Evolutionary conservation across 2,888 invertebrate genomes (phyloP), one percentile per base, ranked within the genome.

Genomic region (Himalopsyche anomala): DNA sequence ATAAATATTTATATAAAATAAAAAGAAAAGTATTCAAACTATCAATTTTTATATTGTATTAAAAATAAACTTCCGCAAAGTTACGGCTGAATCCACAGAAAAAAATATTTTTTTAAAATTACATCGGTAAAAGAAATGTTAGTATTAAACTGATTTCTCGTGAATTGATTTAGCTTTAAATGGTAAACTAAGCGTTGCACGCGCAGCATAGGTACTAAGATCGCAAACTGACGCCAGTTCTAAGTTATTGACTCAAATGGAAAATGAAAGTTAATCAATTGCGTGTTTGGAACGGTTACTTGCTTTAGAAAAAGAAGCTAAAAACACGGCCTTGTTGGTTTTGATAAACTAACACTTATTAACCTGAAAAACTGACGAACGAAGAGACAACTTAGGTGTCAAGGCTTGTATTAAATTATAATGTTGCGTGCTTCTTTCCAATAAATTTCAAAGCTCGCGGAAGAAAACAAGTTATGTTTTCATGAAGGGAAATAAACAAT

Each of bases 191-290:
- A 62, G 6, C 28, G n/a, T 11, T 62, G 62, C 19, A 9, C 19
- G 8, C 15, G 19, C 3, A 11, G 3, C 11, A 1, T 11, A 11
- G 19, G 4, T 8, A 5, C 15, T 11, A 56, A 19, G 56, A 56
- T 19, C 62, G 19, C 19, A 6, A 19, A 4, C 62, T 62, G 19
- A 45, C 51, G 51, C 81, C 42, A 42, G 42, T 81, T 51, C 51
- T 19, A 81, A 28, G 81, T 81, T 45, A 81, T 45, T 81, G 81
- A 80, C 81, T 81, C 28, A 81, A 81, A 45, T 81, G 45, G 81
- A 81, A 81, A 81, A 81, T 81, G 81, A 81, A 81, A 81, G 81
- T 81, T 81, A 81, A 81, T 81, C 81, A 81, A 81, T 81, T 81
- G 51, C 81, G 45, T 45, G 51, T 51, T 42, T 28, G 42, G 45